Base-by-base conservation (phyloP, 2,797 vertebrate species). In the Gymnoscopelus microlampas region DNA sequence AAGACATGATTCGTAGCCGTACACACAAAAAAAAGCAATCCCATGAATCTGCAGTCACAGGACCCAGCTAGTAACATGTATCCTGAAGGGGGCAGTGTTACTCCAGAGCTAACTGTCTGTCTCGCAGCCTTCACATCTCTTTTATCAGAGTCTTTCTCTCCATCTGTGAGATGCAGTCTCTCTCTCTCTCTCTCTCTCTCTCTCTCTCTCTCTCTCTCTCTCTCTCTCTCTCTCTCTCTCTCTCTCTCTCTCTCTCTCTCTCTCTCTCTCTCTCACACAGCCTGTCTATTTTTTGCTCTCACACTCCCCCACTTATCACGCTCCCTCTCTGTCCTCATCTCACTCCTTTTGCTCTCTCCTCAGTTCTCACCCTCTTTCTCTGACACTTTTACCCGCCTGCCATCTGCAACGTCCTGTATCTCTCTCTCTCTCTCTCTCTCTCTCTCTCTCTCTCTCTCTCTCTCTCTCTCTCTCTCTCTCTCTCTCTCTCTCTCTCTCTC, bases 11-110 rank as follows among this genome's bases (percentile, higher is more conserved):
- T n/a, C n/a, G n/a, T n/a, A n/a, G n/a, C n/a, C n/a, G n/a, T n/a
- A n/a, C n/a, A n/a, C n/a, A n/a, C 26, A 29, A 29, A 29, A 29
- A 29, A 29, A 29, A 2, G 3, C 26, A 29, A 29, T 29, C 26
- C 26, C 26, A 29, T 29, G 26, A 3, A 29, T 2, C 2, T 29
- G 26, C 26, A 3, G 32, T 6, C 32, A 35, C 32, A 35, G 32
- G 32, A 39, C 35, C 35, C 5, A 7, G 35, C 35, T 39, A 39
- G 35, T 39, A 5, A 70, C 44, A 39, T n/a, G 50, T 48, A 26
- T 61, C 84, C 90, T 89, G 74, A 83, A 88, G 89, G 84, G 87
- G 29, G 90, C 90, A 92, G 79, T 90, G 79, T 89, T 81, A 81
- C 51, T 84, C 84, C 76, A 88, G 67, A 71, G 69, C 85, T 68